These are phyloP conservation scores for Aphelinus certus DNA, from an alignment of 1,140 invertebrate species.

Conservation along the genomic window DNA sequence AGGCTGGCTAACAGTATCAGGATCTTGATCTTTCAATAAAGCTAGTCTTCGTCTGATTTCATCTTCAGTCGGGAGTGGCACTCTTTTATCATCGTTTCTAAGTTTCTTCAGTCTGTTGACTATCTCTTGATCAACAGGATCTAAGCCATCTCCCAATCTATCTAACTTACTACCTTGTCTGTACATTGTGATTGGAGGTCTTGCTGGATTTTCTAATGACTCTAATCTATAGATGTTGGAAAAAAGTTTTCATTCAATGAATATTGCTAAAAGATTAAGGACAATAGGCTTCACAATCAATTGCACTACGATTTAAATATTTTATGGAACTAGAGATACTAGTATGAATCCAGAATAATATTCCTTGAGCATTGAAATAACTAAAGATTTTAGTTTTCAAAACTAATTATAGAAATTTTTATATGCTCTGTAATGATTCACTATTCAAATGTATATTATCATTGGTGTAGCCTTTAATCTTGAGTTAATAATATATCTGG, in stretches of 20 bases:
- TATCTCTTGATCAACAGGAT: conserved; percentile 58
- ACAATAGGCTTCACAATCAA: too few species aligned
- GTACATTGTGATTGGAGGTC: conserved; percentile 61
- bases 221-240: conserved; percentile 49
- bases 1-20: conserved; percentile 39
- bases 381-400: too few species aligned
- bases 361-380: too few species aligned
- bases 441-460: too few species aligned
- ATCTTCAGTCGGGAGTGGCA: conserved; percentile 52
- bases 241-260: conserved; percentile 10
- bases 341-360: too few species aligned
- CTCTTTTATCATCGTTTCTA: conserved; percentile 51
- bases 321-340: too few species aligned
- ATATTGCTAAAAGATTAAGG: conserved; percentile 15
- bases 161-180: conserved; percentile 53
- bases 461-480: too few species aligned
- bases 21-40: conserved; percentile 54
- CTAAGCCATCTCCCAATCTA: conserved; percentile 56
- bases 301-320: too few species aligned
- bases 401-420: too few species aligned
- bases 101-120: conserved; percentile 60
- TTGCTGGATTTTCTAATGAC: conserved; percentile 58
- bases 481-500: too few species aligned
- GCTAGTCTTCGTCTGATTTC: conserved; percentile 61
- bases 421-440: too few species aligned